Conservation (phyloP, 2,113 vertebrate species). For the Hemiscyllium ocellatum region DNA sequence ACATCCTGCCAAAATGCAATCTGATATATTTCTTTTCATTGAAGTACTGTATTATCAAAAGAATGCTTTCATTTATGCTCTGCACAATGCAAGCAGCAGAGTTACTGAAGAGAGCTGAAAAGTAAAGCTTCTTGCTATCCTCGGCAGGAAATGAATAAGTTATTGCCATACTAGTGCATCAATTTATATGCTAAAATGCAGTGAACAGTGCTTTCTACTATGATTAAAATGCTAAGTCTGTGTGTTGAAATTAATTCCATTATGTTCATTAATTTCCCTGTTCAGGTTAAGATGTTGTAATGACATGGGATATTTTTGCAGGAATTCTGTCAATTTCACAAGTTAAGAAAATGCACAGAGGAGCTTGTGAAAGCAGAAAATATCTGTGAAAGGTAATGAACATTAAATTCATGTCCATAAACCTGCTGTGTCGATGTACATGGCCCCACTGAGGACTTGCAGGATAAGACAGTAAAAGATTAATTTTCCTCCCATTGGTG, state of each 20-base stretch:
- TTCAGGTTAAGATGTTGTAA: neutral
- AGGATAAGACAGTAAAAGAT: neutral
- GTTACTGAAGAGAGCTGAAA: neutral
- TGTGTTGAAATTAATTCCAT: neutral
- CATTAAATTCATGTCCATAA: neutral
- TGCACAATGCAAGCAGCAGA: neutral
- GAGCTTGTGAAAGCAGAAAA: neutral
- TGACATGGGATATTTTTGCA: neutral
- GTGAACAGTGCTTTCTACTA: neutral
- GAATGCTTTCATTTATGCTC: conserved; percentile 4
- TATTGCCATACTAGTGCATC: neutral
- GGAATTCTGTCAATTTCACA: neutral
- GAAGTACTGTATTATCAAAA: neutral
- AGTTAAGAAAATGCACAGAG: neutral
- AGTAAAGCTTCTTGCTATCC: neutral
- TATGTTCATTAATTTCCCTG: neutral
- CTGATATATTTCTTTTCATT: neutral
- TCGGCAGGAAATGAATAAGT: neutral
- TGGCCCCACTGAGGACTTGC: neutral
- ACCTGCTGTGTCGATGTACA: neutral
- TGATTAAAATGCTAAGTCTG: neutral
- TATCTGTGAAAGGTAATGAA: conserved; percentile 13
- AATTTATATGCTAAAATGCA: conserved; percentile 29
- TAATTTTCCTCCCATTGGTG: neutral
- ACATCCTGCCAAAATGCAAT: neutral